These are phyloP conservation scores for Caenorhabditis angaria DNA, from an alignment of 2,888 invertebrate genomes.

Conservation along the genomic window DNA sequence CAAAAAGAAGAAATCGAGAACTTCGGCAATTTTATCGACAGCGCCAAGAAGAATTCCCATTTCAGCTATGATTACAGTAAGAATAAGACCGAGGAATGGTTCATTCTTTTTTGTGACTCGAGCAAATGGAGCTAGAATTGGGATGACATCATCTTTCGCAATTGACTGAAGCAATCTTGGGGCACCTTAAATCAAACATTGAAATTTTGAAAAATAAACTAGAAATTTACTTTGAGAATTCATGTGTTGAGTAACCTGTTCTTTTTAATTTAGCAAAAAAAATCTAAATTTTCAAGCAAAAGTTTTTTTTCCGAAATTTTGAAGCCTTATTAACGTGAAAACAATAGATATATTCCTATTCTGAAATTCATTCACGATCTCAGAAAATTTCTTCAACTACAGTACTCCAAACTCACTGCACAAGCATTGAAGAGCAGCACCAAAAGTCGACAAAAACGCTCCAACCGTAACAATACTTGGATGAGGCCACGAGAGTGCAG, in stretches of 20 bases:
- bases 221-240: too few species aligned
- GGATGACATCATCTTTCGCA: constrained; percentile 95
- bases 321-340: too few species aligned
- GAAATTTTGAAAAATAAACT: constrained; percentile 9
- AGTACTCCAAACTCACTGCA: constrained; percentile 60
- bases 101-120: constrained; percentile 94
- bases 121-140: constrained; percentile 90
- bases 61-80: constrained; percentile 80
- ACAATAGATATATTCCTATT: too few species aligned
- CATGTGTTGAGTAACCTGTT: too few species aligned
- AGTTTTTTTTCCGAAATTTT: too few species aligned
- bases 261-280: too few species aligned
- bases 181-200: constrained; percentile 73
- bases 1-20: constrained; percentile 83
- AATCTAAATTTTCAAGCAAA: too few species aligned
- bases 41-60: constrained; percentile 86
- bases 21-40: constrained; percentile 93
- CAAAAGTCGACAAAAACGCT: constrained; percentile 94
- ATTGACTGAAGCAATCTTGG: constrained; percentile 84
- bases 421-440: constrained; percentile 95
- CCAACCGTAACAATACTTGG: constrained; percentile 98
- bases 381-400: too few species aligned
- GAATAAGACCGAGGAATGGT: constrained; percentile 86
- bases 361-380: too few species aligned
- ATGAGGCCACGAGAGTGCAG: constrained; percentile 97